Conservation (phyloP, 2,797 vertebrate species). For the Phalanger gymnotis region DNA sequence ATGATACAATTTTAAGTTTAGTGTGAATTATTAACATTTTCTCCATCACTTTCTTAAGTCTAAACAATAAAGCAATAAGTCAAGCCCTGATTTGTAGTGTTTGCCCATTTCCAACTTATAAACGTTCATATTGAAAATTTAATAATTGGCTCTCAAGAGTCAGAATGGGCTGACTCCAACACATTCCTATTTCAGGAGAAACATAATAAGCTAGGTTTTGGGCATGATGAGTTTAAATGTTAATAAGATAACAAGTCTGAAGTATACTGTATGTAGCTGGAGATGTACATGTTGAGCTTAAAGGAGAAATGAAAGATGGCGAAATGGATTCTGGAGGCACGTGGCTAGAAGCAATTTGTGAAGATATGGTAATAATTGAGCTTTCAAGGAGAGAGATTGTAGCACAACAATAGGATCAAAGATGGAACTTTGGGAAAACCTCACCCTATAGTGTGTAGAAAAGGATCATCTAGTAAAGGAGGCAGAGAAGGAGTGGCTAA, state of each 20-base stretch:
- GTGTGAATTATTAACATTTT: not conserved
- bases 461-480: not conserved
- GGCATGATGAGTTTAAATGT: not conserved
- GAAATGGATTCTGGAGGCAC: not conserved
- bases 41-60: not conserved
- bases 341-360: not conserved
- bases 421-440: not conserved
- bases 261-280: not conserved
- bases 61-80: not conserved
- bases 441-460: not conserved
- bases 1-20: not conserved
- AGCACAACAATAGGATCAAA: not conserved
- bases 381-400: not conserved
- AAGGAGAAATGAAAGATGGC: not conserved
- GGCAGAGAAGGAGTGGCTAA: not conserved
- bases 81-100: not conserved
- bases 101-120: not conserved
- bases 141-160: not conserved
- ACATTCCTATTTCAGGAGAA: not conserved
- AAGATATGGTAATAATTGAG: not conserved
- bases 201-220: not conserved
- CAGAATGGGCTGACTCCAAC: not conserved
- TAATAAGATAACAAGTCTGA: not conserved
- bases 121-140: not conserved
- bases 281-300: not conserved